Base-by-base conservation (phyloP, 2,113 vertebrate genomes). In the Rhabdomys dilectus region DNA sequence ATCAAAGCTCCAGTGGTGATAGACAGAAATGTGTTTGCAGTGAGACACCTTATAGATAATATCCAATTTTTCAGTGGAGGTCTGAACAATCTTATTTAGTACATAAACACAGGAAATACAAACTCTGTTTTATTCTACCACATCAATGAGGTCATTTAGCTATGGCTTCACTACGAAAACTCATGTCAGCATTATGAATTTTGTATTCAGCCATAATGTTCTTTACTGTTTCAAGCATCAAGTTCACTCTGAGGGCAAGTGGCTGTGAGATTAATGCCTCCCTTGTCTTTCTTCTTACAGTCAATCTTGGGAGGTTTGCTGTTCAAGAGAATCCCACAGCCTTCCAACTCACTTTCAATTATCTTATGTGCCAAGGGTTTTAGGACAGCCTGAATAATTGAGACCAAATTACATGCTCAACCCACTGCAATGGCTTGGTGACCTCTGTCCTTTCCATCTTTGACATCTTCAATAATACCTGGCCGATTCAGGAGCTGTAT, bases 1-100 rank as follows among this genome's bases (percentile, higher is more conserved):
- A 64, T 99, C 99, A 36, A 99, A 99, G 98, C 99, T 99, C 99
- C 99, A 99, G 98, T 99, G 99, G 97, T 99, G 99, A 98, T 99
- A 99, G 85, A 99, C 99, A 15, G 99, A 99, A 98, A 99, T 99
- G 2, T 99, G 99, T 1, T 99, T 99, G 42, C 99, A 99, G 98
- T 99, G 99, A 45, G 99, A 99, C 51, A 99, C 99, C 98, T 99
- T 99, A 36, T 36, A 68, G 31, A 68, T 68, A 98, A 99, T 99
- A 97, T 99, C 99, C 16, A 99, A 98, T 96, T 99, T 99, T 98
- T 99, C 99, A 51, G 31, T 99, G 81, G 99, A 99, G 98, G 99
- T 99, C 98, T 99, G 99, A 97, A 99, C 99, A 26, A 99, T 99
- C 98, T 99, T 99, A 98, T 99, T 99, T 86, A 99, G 97, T 94